Percentiles rank a stretch among this genome's conserved stretches.
Evolutionary conservation across 2,113 vertebrate species (phyloP).

Genomic region (Salvelinus fontinalis): DNA sequence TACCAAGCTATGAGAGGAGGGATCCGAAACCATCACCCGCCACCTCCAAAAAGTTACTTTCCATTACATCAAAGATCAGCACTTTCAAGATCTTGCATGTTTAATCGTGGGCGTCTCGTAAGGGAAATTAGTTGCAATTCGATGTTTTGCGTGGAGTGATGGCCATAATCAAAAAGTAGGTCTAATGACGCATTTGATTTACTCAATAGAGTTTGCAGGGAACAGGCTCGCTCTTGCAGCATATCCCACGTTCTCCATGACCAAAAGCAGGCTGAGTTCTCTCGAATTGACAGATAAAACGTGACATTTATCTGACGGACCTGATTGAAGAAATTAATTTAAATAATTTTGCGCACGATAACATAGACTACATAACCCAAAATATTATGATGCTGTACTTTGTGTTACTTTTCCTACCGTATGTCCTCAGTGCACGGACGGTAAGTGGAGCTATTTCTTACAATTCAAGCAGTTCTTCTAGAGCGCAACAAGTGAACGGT

Average conservation of each 20-base stretch:
- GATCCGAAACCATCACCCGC: not conserved
- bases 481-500: not conserved
- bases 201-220: slow-evolving; percentile 51
- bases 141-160: not conserved
- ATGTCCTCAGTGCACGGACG: slow-evolving; percentile 40
- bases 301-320: slow-evolving; percentile 38
- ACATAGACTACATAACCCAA: not conserved
- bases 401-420: slow-evolving; percentile 44
- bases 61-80: slow-evolving; percentile 12
- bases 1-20: not conserved
- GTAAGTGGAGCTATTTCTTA: slow-evolving; percentile 48
- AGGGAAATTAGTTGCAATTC: not conserved
- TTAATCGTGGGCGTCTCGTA: slow-evolving; percentile 34
- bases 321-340: slow-evolving; percentile 18
- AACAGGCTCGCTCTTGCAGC: slow-evolving; percentile 63
- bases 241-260: slow-evolving; percentile 55
- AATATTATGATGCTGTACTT: slow-evolving; percentile 33
- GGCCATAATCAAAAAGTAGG: slow-evolving; percentile 6
- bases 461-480: no score
- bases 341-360: slow-evolving; percentile 5
- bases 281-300: slow-evolving; percentile 53
- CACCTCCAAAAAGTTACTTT: not conserved
- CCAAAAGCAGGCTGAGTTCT: slow-evolving; percentile 36
- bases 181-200: slow-evolving; percentile 66
- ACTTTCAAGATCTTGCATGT: not conserved